These are phyloP conservation scores for Pantherophis vulpinus DNA, from an alignment of 2,797 vertebrate species.

Conservation along the genomic window DNA sequence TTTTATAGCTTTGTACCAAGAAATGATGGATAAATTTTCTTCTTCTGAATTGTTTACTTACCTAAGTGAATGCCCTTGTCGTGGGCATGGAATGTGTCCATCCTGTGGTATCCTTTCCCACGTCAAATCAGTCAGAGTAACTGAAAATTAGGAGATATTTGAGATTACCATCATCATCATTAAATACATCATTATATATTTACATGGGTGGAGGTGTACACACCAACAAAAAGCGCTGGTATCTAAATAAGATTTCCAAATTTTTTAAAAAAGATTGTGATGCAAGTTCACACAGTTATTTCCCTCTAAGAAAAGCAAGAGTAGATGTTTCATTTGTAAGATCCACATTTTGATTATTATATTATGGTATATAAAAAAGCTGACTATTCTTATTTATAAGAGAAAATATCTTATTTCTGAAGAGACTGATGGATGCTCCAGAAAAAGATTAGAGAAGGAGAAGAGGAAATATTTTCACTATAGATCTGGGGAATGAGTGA, in stretches of 20 bases:
- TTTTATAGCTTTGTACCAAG: slow-evolving; percentile 4
- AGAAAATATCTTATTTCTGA: neutral
- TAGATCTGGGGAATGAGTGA: neutral
- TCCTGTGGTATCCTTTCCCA: slow-evolving; percentile 78
- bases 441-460: neutral
- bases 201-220: neutral
- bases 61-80: slow-evolving; percentile 75
- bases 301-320: neutral
- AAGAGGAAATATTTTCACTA: neutral
- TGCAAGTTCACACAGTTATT: neutral
- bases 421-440: neutral
- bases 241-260: neutral
- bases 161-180: neutral
- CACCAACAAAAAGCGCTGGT: neutral
- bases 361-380: neutral
- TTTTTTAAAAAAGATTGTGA: neutral
- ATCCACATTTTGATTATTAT: neutral
- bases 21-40: neutral
- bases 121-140: slow-evolving; percentile 60
- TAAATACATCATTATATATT: neutral
- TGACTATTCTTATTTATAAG: neutral
- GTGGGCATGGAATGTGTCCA: slow-evolving; percentile 65
- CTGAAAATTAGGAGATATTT: slow-evolving; percentile 45
- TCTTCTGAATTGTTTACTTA: slow-evolving; percentile 52
- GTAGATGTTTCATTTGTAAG: neutral